Evolutionary conservation across 2,888 invertebrate genomes (phyloP).

Genomic region (Cosmia pyralina): DNA sequence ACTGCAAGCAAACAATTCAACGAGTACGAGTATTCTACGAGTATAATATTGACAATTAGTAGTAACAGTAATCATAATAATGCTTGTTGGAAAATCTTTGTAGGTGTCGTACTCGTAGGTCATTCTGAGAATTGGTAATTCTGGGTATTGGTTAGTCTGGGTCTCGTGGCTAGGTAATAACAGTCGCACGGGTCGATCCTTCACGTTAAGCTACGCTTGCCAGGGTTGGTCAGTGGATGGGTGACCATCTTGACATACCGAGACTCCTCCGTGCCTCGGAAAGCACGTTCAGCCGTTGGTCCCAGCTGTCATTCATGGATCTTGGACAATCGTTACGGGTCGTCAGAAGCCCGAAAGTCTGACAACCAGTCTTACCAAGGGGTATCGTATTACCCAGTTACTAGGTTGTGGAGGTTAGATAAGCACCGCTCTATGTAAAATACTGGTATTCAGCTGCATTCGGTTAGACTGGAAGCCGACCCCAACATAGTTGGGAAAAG

Average conservation of each 20-base stretch:
- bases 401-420: background rate
- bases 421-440: no score
- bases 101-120: background rate
- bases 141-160: background rate
- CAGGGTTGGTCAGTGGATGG: no score
- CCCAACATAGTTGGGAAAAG: background rate
- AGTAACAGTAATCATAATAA: background rate
- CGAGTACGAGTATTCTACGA: conserved; percentile 6
- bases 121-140: background rate
- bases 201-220: no score
- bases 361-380: background rate
- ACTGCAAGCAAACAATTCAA: conserved; percentile 37
- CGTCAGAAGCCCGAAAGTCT: background rate
- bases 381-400: background rate
- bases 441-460: background rate
- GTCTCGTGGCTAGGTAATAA: no score
- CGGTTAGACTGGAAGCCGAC: background rate
- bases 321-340: no score
- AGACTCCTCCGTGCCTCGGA: no score
- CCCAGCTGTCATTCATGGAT: no score
- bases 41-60: background rate
- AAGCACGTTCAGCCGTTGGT: no score
- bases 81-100: background rate
- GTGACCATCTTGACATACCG: no score
- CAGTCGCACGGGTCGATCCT: no score